These are phyloP conservation scores for Thumatha senex DNA, from an alignment of 2,888 invertebrate species.

Conservation along the genomic window DNA sequence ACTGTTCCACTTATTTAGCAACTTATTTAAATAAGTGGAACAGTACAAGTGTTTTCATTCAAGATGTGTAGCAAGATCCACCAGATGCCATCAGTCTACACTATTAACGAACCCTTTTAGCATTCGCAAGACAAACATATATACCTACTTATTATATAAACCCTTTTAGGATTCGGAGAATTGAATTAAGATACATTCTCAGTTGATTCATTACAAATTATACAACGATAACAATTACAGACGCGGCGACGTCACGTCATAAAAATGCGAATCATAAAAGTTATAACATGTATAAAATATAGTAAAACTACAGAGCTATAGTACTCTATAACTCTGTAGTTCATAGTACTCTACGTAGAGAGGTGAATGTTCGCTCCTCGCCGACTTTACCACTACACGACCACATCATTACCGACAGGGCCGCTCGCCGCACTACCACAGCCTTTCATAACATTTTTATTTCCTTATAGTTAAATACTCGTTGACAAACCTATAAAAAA, in stretches of 20 bases:
- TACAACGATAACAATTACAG: not conserved
- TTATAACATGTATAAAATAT: conserved; percentile 22
- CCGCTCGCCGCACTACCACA: conserved; percentile 33
- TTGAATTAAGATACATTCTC: too few species aligned
- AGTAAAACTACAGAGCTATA: conserved; percentile 24
- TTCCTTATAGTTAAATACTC: conserved; percentile 27
- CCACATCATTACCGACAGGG: conserved; percentile 64
- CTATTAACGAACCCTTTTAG: too few species aligned
- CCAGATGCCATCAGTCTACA: too few species aligned
- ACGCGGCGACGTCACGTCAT: not conserved
- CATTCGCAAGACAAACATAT: too few species aligned
- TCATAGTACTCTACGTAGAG: conserved; percentile 32
- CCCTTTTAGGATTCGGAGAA: too few species aligned
- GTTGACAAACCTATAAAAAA: conserved; percentile 37
- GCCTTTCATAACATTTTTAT: conserved; percentile 42
- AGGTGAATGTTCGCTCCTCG: conserved; percentile 63
- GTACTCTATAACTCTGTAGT: too few species aligned
- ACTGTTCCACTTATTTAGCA: too few species aligned
- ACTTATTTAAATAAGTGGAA: too few species aligned
- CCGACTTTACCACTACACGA: conserved; percentile 58
- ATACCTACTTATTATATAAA: too few species aligned
- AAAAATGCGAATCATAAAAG: conserved; percentile 9
- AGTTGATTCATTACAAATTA: not conserved
- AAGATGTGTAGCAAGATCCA: too few species aligned
- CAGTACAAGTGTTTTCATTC: too few species aligned